Percentiles rank a stretch among this genome's conserved stretches.
phyloP scores from a whole-genome alignment of 2,113 vertebrate genomes.

The Bos javanicus region DNA sequence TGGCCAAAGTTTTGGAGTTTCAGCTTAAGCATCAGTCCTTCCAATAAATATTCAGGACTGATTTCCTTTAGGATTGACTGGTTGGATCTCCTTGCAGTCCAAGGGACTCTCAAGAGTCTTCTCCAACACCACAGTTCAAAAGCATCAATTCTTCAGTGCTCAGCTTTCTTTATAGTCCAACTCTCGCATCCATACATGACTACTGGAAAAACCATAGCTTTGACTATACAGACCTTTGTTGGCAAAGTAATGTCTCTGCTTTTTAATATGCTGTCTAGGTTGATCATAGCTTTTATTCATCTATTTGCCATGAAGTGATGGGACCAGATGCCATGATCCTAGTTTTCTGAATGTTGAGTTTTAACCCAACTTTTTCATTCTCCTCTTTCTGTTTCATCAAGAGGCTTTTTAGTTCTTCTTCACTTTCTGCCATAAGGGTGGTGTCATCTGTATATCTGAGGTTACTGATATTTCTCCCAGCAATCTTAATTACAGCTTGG shows the following conservation, averaged over 20 bases:
- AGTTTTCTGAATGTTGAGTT: neutral
- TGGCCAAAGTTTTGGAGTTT: neutral
- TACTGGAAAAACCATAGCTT: neutral
- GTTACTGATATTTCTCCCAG: neutral
- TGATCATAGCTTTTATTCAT: neutral
- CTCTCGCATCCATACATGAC: neutral
- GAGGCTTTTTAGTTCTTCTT: neutral
- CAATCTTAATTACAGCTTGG: neutral
- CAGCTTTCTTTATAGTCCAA: neutral
- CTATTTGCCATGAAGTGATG: neutral
- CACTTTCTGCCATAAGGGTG: neutral
- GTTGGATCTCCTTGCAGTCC: neutral
- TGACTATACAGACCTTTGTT: neutral
- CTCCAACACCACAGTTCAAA: neutral
- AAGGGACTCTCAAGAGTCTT: neutral
- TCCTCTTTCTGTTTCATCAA: neutral
- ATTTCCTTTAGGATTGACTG: neutral
- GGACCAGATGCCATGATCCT: neutral
- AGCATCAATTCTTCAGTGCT: accelerated
- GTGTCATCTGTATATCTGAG: neutral
- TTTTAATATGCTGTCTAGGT: neutral
- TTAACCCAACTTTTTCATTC: neutral
- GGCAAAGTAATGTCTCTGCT: neutral
- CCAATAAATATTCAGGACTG: neutral
- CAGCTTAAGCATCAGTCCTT: neutral